phyloP scores from a whole-genome alignment of 2,888 invertebrate genomes.

The Pandemis heparana region DNA sequence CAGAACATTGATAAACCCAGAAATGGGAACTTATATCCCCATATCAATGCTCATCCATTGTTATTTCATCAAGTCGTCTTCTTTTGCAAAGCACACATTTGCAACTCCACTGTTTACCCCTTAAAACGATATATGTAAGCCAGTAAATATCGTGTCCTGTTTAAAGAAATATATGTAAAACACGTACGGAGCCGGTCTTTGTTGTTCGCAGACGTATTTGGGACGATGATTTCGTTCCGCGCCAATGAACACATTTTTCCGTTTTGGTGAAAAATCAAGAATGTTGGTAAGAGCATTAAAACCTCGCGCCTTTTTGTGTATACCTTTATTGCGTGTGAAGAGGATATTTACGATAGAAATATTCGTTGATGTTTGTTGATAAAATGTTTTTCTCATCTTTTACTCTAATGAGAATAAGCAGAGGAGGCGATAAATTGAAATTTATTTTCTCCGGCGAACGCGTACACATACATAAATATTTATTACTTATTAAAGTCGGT shows the following conservation, averaged over 20 bases:
- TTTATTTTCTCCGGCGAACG: slow-evolving; percentile 69
- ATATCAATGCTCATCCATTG: not conserved
- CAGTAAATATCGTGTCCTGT: slow-evolving; percentile 71
- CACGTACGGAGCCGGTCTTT: slow-evolving; percentile 72
- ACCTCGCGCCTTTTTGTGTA: slow-evolving; percentile 65
- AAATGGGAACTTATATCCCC: not conserved
- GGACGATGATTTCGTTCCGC: slow-evolving; percentile 76
- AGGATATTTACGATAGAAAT: slow-evolving; percentile 64
- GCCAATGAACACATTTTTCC: slow-evolving; percentile 78
- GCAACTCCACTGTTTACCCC: slow-evolving; percentile 73
- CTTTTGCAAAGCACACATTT: slow-evolving; percentile 67
- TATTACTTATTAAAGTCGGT: slow-evolving; percentile 72
- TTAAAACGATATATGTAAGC: slow-evolving; percentile 70
- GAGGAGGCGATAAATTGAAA: slow-evolving; percentile 73
- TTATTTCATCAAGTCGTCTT: slow-evolving; percentile 48
- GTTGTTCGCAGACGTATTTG: slow-evolving; percentile 77
- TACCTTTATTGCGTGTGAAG: slow-evolving; percentile 60
- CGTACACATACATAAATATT: slow-evolving; percentile 70
- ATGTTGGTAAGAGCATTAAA: slow-evolving; percentile 70
- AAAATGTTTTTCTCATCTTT: slow-evolving; percentile 70
- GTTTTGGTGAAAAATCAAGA: slow-evolving; percentile 72
- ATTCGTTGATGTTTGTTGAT: slow-evolving; percentile 68
- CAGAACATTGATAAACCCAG: too few relatives aligned
- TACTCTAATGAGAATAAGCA: slow-evolving; percentile 73
- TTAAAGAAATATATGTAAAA: slow-evolving; percentile 78